Evolutionary conservation across 2,113 vertebrate species (phyloP), one percentile per base, ranked within the genome.

Genomic region (Penelope pileata): DNA sequence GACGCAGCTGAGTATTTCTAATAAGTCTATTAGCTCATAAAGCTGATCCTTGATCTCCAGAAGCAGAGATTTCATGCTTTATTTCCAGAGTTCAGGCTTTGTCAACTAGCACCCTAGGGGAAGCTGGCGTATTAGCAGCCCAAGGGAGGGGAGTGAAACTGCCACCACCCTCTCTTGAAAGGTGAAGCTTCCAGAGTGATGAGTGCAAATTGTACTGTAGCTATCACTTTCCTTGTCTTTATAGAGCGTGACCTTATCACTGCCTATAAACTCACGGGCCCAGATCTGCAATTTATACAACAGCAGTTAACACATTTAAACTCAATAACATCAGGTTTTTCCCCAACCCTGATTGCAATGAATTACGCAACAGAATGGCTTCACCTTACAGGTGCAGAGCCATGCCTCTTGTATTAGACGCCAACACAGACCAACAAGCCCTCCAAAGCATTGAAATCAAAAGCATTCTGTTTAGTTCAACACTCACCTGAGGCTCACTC

Each of bases 401-500:
- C 50, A 40, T 14, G 47, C 14, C n/a, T 83, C 64, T 72, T 69
- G 16, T 11, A 66, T 51, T 34, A 78, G 50, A 90, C 59, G 24
- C 48, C 45, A 83, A 51, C 17, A 40, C 11, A 83, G 56, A 85
- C 38, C 66, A 70, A 18, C 24, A 42, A 77, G 58, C 40, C 47
- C 53, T 72, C 56, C 60, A 86, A 85, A 95, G 43, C 29, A 40
- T 23, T 68, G 56, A 93, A 72, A 54, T 23, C 12, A 43, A 43
- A 70, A 83, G 23, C 12, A 62, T 74, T 81, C 89, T 91, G 68
- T 60, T 32, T 76, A 77, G 63, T 40, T 86, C 78, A 90, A 92
- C 93, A 94, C 34, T 81, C 89, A 83, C 78, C 86, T 69, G 42
- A 81, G 60, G 66, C 70, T 92, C 32, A 23, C 83, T 66, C 60